These are phyloP conservation scores for Latheticus oryzae DNA, from an alignment of 2,888 invertebrate species.

Conservation along the genomic window DNA sequence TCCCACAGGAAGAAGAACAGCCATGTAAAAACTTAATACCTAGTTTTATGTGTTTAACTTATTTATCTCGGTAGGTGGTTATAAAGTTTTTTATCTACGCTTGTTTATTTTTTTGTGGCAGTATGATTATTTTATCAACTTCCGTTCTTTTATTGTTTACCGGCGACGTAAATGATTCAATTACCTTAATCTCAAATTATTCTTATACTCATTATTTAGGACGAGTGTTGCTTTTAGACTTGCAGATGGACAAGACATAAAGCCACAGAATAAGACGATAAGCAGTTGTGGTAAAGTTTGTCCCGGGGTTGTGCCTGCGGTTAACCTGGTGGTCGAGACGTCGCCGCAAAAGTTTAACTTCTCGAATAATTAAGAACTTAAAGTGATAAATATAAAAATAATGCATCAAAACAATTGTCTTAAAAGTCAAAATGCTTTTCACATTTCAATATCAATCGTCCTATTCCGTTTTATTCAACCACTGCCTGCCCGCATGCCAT, in stretches of 20 bases:
- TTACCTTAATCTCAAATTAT: too few relatives aligned
- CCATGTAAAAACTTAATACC: slow-evolving; percentile 44
- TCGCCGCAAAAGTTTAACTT: slow-evolving; percentile 30
- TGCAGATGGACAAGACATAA: slow-evolving; percentile 16
- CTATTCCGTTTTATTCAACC: too few relatives aligned
- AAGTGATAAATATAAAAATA: slow-evolving; percentile 27
- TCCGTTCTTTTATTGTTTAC: slow-evolving; percentile 45
- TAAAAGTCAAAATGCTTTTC: too few relatives aligned
- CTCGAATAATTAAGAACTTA: slow-evolving; percentile 35
- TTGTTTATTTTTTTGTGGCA: slow-evolving; percentile 41
- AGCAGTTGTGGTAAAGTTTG: slow-evolving; percentile 34
- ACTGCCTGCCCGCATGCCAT: too few relatives aligned
- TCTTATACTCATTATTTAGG: too few relatives aligned
- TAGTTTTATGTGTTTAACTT: slow-evolving; percentile 46
- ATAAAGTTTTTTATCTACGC: slow-evolving; percentile 45
- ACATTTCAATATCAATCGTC: too few relatives aligned
- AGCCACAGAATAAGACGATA: slow-evolving; percentile 35
- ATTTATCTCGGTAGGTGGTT: slow-evolving; percentile 47
- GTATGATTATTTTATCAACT: slow-evolving; percentile 47
- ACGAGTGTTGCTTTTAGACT: too few relatives aligned
- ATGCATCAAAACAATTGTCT: slow-evolving; percentile 10
- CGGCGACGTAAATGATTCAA: slow-evolving; percentile 24
- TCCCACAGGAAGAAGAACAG: slow-evolving; percentile 22
- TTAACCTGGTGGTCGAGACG: slow-evolving; percentile 37
- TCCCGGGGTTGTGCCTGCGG: slow-evolving; percentile 31